Evolutionary conservation across 1,140 invertebrate species (phyloP).

Genomic region (Ceratina australensis): DNA sequence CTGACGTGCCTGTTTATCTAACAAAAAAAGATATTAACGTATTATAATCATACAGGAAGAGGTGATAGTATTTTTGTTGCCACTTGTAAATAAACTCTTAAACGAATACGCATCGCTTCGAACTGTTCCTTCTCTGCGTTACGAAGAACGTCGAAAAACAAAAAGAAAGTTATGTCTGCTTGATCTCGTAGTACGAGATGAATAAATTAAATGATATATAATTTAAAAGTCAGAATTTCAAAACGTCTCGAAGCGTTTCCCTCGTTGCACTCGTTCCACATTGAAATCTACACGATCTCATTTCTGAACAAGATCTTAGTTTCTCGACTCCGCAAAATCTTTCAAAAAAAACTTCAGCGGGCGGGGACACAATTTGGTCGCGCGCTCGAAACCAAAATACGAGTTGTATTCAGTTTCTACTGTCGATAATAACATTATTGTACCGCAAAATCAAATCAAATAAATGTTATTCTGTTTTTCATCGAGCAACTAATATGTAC

Average conservation of each 20-base stretch:
- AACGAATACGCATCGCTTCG: conserved; percentile 30
- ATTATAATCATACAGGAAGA: conserved; percentile 49
- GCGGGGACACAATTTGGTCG: background rate
- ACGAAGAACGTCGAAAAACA: background rate
- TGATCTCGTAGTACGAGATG: conserved; percentile 12
- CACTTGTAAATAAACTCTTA: conserved; percentile 52
- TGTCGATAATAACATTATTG: conserved; percentile 7
- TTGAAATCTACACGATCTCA: too few relatives aligned
- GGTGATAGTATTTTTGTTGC: conserved; percentile 55
- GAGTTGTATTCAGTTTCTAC: conserved; percentile 21
- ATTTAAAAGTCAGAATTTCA: too few relatives aligned
- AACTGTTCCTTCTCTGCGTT: conserved; percentile 19
- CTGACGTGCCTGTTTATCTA: conserved; percentile 48
- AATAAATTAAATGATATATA: too few relatives aligned
- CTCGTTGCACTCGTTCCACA: too few relatives aligned
- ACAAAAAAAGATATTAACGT: conserved; percentile 40
- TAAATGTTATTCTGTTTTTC: conserved; percentile 23
- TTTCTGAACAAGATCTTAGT: too few relatives aligned
- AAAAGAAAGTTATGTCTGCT: conserved; percentile 6
- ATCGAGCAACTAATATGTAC: background rate
- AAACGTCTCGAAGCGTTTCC: too few relatives aligned
- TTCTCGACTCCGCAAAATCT: background rate
- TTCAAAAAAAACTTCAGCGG: background rate
- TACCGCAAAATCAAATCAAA: conserved; percentile 22
- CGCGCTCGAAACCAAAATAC: background rate